These are phyloP conservation scores for Platyura marginata DNA, from an alignment of 1,140 invertebrate species.

Conservation along the genomic window DNA sequence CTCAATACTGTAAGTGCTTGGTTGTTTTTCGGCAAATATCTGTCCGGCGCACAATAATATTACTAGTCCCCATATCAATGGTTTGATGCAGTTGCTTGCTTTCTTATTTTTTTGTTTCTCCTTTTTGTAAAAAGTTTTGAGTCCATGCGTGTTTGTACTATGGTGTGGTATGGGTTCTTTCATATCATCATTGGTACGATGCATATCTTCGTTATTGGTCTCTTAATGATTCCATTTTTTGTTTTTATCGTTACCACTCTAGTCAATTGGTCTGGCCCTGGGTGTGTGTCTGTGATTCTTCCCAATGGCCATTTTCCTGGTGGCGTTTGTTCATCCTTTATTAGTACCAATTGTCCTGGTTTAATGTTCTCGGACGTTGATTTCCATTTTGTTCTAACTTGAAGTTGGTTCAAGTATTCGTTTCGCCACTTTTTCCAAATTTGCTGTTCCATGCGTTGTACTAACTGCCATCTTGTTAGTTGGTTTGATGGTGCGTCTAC, in stretches of 20 bases:
- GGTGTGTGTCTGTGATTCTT: slow-evolving; percentile 6
- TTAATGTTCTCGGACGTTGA: neutral
- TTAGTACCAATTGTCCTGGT: slow-evolving; percentile 3
- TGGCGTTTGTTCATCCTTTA: slow-evolving; percentile 6
- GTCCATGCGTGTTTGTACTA: no score
- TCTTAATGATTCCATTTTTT: slow-evolving; percentile 7
- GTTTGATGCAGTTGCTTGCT: no score
- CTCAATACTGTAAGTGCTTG: no score
- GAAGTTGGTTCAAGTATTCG: slow-evolving; percentile 15
- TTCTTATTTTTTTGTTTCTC: no score
- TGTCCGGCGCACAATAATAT: no score
- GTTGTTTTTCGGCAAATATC: no score
- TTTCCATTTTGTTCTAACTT: slow-evolving; percentile 13
- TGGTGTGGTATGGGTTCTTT: no score
- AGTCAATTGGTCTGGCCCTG: slow-evolving; percentile 7
- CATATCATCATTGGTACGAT: slow-evolving; percentile 8
- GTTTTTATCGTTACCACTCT: slow-evolving; percentile 9
- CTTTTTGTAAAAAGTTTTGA: no score
- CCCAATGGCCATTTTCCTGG: slow-evolving; percentile 8
- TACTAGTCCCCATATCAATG: no score
- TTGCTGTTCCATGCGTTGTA: slow-evolving; percentile 8
- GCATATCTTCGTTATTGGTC: slow-evolving; percentile 10
- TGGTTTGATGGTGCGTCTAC: neutral
- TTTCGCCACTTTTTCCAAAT: slow-evolving; percentile 8
- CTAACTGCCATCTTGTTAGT: slow-evolving; percentile 7